Conservation (phyloP, 2,888 invertebrate species). For the Toxonevra muliebris region DNA sequence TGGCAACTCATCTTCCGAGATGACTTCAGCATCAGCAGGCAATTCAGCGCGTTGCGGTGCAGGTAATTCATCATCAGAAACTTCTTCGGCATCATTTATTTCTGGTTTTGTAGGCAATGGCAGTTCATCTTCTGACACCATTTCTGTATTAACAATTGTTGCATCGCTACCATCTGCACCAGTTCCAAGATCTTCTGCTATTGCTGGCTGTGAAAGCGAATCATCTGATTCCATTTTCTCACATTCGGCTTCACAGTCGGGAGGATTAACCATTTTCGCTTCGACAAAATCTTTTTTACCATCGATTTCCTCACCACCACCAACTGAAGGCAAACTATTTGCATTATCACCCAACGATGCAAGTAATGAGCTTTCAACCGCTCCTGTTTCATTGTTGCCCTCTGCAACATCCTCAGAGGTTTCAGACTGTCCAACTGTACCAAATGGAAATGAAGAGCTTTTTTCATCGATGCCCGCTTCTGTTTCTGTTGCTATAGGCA, state of each 20-base stretch:
- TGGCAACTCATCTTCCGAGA: slow-evolving; percentile 85
- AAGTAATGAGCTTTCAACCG: slow-evolving; percentile 61
- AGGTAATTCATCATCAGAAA: slow-evolving; percentile 80
- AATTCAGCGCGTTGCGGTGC: slow-evolving; percentile 77
- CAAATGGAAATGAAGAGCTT: slow-evolving; percentile 64
- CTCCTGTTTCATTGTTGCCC: slow-evolving; percentile 52
- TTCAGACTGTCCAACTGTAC: slow-evolving; percentile 57
- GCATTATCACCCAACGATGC: slow-evolving; percentile 65
- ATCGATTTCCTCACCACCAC: slow-evolving; percentile 56
- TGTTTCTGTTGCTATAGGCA: slow-evolving; percentile 39
- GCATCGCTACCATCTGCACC: slow-evolving; percentile 58
- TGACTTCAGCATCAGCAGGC: slow-evolving; percentile 79
- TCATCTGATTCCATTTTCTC: slow-evolving; percentile 55
- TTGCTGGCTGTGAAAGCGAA: slow-evolving; percentile 58
- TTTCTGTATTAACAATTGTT: slow-evolving; percentile 81
- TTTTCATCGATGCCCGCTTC: slow-evolving; percentile 57
- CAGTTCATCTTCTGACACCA: slow-evolving; percentile 85
- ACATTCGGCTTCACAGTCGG: slow-evolving; percentile 44
- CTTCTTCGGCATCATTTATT: slow-evolving; percentile 85
- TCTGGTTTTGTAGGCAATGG: slow-evolving; percentile 78
- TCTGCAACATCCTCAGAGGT: slow-evolving; percentile 61
- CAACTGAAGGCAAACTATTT: slow-evolving; percentile 63
- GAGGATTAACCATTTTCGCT: slow-evolving; percentile 43
- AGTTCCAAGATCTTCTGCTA: slow-evolving; percentile 57
- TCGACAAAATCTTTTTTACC: slow-evolving; percentile 54